Evolutionary conservation across 2,113 vertebrate species (phyloP), one percentile per base, ranked within the genome.

Genomic region (Gadus chalcogrammus): DNA sequence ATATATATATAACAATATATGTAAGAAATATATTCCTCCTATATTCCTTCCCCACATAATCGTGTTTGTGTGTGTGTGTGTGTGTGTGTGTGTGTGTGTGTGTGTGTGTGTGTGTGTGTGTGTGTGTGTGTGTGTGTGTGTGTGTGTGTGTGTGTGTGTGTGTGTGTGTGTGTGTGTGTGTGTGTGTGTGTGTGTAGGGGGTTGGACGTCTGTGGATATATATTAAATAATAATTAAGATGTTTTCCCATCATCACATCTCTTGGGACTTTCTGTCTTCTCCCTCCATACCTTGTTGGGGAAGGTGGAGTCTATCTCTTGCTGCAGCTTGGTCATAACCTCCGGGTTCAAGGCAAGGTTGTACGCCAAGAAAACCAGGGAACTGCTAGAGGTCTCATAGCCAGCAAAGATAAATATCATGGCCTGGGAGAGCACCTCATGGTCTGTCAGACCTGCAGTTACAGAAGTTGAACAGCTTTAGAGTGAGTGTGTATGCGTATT

Each of bases 401-500:
- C 95, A 61, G 90, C 94, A 61, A 94, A 82, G 68, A 95, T 79
- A 71, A 95, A 96, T 38, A 85, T 28, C 70, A 95, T 80, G 7
- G 92, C 85, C 64, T 95, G 93, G 17, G 93, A 91, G 42, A 93
- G 85, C 75, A 95, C 88, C 83, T 96, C 94, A 9, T 91, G 87
- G 71, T 95, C 93, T 3, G 38, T 94, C 63, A 95, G 84, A 28
- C 89, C 94, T 95, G 79, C n/a, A 6, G 63, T 1, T 11, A 63
- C 22, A 16, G n/a, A 53, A 13, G 69, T 7, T 12, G 13, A 4
- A 63, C 55, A 58, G 1, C 55, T 17, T 58, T 1, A 58, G 55
- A 58, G 42, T 9, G 42, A 24, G 42, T 9, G 42, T 48, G 42
- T 48, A 13, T 48, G 42, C 12, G 8, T 48, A 13, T 48, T 9